Percentiles rank a stretch among this genome's conserved stretches.
These are phyloP conservation scores for Drosophila sechellia DNA, from an alignment of 1,140 invertebrate species.

Conservation along the genomic window DNA sequence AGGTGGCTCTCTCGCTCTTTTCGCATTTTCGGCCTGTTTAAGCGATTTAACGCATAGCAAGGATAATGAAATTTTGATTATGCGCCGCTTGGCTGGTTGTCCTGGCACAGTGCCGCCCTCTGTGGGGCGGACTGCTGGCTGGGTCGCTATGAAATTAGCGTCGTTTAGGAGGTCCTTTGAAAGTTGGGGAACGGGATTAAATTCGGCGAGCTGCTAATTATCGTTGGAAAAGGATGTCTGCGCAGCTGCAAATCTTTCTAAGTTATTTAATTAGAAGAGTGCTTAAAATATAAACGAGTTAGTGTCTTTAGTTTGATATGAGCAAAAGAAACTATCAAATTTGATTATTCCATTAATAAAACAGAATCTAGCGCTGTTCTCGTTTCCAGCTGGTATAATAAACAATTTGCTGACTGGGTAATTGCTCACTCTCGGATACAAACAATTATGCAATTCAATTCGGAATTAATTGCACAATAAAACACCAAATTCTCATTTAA, in stretches of 20 bases:
- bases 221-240: neutral
- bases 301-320: neutral
- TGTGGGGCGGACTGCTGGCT: slow-evolving; percentile 53
- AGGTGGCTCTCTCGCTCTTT: neutral
- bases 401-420: slow-evolving; percentile 29
- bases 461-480: slow-evolving; percentile 76
- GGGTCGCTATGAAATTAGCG: slow-evolving; percentile 35
- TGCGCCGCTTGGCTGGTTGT: slow-evolving; percentile 68
- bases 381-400: slow-evolving; percentile 3
- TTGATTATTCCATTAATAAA: neutral
- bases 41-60: slow-evolving; percentile 83
- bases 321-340: neutral
- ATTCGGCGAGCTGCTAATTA: slow-evolving; percentile 25
- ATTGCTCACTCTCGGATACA: slow-evolving; percentile 46
- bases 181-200: slow-evolving; percentile 3
- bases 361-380: neutral
- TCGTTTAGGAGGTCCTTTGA: slow-evolving; percentile 31
- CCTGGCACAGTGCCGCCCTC: slow-evolving; percentile 4
- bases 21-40: slow-evolving; percentile 70
- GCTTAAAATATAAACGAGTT: neutral
- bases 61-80: slow-evolving; percentile 83
- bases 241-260: neutral
- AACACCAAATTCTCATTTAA: slow-evolving; percentile 69
- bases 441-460: slow-evolving; percentile 79
- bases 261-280: neutral